Evolutionary conservation across 2,113 vertebrate genomes (phyloP).

Genomic region (Takifugu bimaculatus): DNA sequence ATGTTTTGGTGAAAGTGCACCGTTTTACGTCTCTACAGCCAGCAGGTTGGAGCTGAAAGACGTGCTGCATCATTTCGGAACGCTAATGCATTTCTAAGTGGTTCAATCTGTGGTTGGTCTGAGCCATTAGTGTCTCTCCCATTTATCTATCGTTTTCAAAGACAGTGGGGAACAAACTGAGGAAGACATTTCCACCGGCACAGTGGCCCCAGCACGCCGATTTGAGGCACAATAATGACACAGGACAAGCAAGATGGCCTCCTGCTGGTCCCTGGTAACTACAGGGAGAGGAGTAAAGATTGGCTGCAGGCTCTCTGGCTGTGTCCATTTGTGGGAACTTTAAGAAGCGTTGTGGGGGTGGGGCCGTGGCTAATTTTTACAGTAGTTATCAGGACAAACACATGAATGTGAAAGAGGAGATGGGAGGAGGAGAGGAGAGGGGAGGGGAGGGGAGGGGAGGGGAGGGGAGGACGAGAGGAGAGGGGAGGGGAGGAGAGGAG

Average conservation of each 20-base stretch:
- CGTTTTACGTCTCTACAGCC: slow-evolving; percentile 18
- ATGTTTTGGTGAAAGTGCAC: slow-evolving; percentile 12
- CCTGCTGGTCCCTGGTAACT: slow-evolving; percentile 52
- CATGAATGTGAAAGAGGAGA: slow-evolving; percentile 34
- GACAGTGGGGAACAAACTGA: slow-evolving; percentile 46
- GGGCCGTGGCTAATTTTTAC: slow-evolving; percentile 41
- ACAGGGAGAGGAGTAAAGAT: slow-evolving; percentile 47
- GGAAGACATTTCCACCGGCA: slow-evolving; percentile 51
- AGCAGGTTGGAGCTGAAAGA: slow-evolving; percentile 16
- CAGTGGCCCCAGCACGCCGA: slow-evolving; percentile 37
- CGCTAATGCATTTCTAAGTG: slow-evolving; percentile 61
- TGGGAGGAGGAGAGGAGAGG: slow-evolving; percentile 26
- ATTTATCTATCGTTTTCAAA: slow-evolving; percentile 41
- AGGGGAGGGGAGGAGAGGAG: no score
- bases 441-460: background rate
- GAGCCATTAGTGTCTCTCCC: slow-evolving; percentile 41
- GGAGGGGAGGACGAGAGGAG: no score
- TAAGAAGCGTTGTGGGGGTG: slow-evolving; percentile 9
- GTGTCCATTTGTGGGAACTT: slow-evolving; percentile 42
- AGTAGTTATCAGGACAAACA: slow-evolving; percentile 44
- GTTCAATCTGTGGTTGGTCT: slow-evolving; percentile 48
- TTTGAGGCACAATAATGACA: slow-evolving; percentile 48
- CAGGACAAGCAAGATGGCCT: slow-evolving; percentile 38
- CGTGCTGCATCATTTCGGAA: slow-evolving; percentile 33
- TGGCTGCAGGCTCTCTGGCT: slow-evolving; percentile 15